These are phyloP conservation scores for Cryptops parisi DNA, from an alignment of 2,888 invertebrate genomes.

Conservation along the genomic window DNA sequence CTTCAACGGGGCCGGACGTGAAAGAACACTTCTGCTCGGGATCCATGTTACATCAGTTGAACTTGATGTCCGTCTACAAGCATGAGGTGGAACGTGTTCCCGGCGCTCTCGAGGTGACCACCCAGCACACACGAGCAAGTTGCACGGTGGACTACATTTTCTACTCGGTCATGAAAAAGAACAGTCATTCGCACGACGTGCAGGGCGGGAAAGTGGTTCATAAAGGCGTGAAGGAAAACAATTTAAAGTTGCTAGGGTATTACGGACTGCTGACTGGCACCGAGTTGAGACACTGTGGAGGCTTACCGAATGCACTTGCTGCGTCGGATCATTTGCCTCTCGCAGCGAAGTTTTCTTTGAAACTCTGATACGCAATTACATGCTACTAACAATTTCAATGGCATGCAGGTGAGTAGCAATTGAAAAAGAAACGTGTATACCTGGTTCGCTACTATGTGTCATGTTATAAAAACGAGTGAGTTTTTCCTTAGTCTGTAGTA, in stretches of 20 bases:
- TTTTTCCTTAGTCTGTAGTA: no score
- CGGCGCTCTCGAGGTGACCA: constrained; percentile 48
- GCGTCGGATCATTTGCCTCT: constrained; percentile 77
- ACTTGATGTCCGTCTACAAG: constrained; percentile 52
- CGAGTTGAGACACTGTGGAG: constrained; percentile 42
- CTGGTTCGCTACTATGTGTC: no score
- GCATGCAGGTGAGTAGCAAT: no score
- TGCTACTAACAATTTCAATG: no score
- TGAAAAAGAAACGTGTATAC: no score
- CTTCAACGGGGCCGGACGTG: background rate
- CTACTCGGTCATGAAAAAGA: constrained; percentile 35
- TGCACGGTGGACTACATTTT: constrained; percentile 84
- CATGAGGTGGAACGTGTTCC: constrained; percentile 34
- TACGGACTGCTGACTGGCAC: constrained; percentile 49
- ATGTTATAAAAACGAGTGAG: no score
- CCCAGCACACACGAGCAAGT: constrained; percentile 54
- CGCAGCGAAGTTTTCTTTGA: constrained; percentile 46
- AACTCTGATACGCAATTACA: no score
- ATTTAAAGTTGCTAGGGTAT: constrained; percentile 44
- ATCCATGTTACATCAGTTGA: constrained; percentile 47
- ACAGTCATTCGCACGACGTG: background rate
- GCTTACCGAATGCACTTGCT: constrained; percentile 55
- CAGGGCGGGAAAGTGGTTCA: background rate
- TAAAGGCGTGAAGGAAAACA: constrained; percentile 29
- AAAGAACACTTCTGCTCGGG: constrained; percentile 42